Conservation (phyloP, 1,140 invertebrate genomes). For the Belonocnema kinseyi region DNA sequence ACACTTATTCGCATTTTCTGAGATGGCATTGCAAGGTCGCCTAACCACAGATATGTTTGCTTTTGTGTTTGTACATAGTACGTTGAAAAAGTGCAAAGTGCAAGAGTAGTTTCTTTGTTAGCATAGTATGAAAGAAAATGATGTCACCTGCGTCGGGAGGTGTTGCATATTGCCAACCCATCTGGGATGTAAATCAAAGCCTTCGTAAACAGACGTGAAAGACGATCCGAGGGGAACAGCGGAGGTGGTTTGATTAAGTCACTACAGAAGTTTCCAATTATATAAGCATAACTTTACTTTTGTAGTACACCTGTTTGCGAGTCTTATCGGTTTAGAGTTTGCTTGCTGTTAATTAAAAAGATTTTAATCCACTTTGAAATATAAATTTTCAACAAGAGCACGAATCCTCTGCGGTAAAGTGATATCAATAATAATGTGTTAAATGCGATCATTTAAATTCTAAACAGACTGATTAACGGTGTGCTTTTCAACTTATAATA, state of each 20-base stretch:
- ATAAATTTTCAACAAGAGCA: too few species aligned
- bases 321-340: not conserved
- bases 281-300: not conserved
- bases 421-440: too few species aligned
- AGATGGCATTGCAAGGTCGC: not conserved
- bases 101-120: not conserved
- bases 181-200: not conserved
- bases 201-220: not conserved
- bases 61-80: not conserved
- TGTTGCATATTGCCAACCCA: not conserved
- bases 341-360: not conserved
- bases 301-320: not conserved
- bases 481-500: too few species aligned
- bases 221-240: not conserved
- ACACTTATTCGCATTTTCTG: not conserved
- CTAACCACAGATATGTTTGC: not conserved
- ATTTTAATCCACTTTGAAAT: not conserved
- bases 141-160: not conserved
- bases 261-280: not conserved
- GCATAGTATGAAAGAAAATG: constrained; percentile 6
- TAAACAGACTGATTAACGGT: too few species aligned
- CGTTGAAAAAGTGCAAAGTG: not conserved
- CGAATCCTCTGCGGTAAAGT: too few species aligned
- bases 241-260: not conserved
- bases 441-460: too few species aligned